A percentile compares a stretch with the other conserved stretches of the same genome.
phyloP scores from a whole-genome alignment of 37 sponge, comb jelly and placozoan genomes.

The Amphimedon queenslandica region DNA sequence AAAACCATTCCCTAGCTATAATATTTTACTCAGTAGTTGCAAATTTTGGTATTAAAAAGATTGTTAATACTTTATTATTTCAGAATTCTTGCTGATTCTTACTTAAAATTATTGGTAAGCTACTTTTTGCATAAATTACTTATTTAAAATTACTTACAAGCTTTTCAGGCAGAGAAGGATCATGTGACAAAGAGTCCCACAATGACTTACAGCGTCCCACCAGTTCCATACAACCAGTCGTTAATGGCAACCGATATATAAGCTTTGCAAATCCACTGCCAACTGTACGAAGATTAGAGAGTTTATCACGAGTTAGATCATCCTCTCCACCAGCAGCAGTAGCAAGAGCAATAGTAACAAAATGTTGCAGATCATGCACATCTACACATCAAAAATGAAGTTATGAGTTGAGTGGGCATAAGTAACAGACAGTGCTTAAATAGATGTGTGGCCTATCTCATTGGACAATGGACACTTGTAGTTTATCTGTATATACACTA shows the following conservation, averaged over 20 bases:
- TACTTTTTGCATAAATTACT: too few species aligned
- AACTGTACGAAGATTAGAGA: slow-evolving; percentile 54
- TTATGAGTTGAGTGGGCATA: too few species aligned
- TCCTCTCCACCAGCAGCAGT: slow-evolving; percentile 66
- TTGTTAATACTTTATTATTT: too few species aligned
- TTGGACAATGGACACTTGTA: too few species aligned
- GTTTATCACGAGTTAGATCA: slow-evolving; percentile 43
- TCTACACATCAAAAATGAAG: slow-evolving; percentile 3
- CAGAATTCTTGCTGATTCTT: too few species aligned
- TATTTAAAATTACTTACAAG: slow-evolving; percentile 30
- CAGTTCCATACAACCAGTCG: slow-evolving; percentile 16
- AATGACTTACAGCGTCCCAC: slow-evolving; percentile 19
- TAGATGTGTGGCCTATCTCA: too few species aligned
- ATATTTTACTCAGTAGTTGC: too few species aligned
- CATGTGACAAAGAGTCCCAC: slow-evolving; percentile 39
- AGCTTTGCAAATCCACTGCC: slow-evolving; percentile 50
- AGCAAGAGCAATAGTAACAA: slow-evolving; percentile 58
- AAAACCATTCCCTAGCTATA: too few species aligned
- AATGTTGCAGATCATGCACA: slow-evolving; percentile 49
- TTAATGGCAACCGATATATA: slow-evolving; percentile 25
- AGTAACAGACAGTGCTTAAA: too few species aligned
- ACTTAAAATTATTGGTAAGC: not conserved
- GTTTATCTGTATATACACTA: too few species aligned
- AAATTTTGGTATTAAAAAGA: too few species aligned
- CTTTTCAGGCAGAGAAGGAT: slow-evolving; percentile 24